phyloP scores from a whole-genome alignment of 2,113 vertebrate genomes.

The human region GRCh38 chr3:60274501-60275000 shows the following conservation, averaged over 20 bases:
- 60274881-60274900: not conserved
- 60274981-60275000: not conserved
- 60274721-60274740: not conserved
- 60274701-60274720: not conserved
- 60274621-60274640: not conserved
- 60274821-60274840: not conserved
- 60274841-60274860: not conserved
- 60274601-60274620: not conserved
- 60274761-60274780: not conserved
- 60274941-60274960: slow-evolving; percentile 29
- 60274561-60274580: not conserved
- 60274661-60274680: not conserved
- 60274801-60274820: accelerated
- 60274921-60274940: slow-evolving; percentile 34
- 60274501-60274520: not conserved
- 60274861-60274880: not conserved
- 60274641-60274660: not conserved
- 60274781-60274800: not conserved
- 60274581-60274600: not conserved
- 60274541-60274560: not conserved
- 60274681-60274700: not conserved
- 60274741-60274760: not conserved
- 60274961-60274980: not conserved
- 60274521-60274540: not conserved
- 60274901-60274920: not conserved